Evolutionary conservation across 2,888 invertebrate genomes (phyloP).

Genomic region (Hydrotaea cyrtoneurina): DNA sequence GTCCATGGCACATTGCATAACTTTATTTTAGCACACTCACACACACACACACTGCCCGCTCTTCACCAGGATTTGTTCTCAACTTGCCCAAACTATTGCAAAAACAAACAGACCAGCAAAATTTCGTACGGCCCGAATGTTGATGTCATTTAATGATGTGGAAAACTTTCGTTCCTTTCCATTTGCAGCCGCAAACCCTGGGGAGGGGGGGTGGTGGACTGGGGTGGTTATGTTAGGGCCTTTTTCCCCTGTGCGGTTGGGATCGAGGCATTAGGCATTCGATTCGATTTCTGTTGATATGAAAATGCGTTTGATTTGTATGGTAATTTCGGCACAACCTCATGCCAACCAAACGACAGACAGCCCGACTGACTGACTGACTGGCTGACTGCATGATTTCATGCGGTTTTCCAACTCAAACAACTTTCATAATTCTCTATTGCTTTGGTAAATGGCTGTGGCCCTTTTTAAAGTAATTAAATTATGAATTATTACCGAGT

Average conservation of each 20-base stretch:
- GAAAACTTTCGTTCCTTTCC: slow-evolving; percentile 15
- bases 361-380: not conserved
- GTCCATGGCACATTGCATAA: slow-evolving; percentile 41
- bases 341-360: not conserved
- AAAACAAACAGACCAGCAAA: slow-evolving; percentile 9
- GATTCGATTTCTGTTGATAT: not conserved
- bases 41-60: not conserved
- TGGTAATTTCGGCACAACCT: slow-evolving; percentile 58
- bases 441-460: slow-evolving; percentile 15
- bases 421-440: slow-evolving; percentile 21
- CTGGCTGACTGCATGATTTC: not conserved
- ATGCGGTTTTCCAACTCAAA: not conserved
- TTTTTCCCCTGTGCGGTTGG: slow-evolving; percentile 6
- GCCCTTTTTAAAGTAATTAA: slow-evolving; percentile 15
- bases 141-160: slow-evolving; percentile 59
- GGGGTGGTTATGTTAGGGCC: not conserved
- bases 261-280: not conserved
- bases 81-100: not conserved
- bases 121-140: slow-evolving; percentile 35
- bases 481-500: not conserved
- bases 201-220: too few species aligned
- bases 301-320: slow-evolving; percentile 51
- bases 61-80: not conserved
- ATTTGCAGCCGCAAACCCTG: not conserved
- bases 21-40: slow-evolving; percentile 18